Base-by-base conservation (phyloP, 2,797 vertebrate genomes). In the Dermochelys coriacea region DNA sequence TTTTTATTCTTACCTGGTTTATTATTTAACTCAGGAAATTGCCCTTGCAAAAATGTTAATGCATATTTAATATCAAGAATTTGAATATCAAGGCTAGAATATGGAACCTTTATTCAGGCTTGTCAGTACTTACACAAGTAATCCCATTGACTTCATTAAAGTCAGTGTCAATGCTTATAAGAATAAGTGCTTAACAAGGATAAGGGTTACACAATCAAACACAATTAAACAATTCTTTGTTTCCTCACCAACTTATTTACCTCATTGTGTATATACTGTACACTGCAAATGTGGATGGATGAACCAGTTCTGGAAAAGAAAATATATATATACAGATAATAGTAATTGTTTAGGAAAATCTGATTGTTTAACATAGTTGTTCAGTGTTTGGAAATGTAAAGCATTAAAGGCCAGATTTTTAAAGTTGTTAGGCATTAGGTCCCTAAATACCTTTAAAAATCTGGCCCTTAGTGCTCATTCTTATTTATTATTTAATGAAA, bases 51-150 rank as follows among this genome's bases (percentile, higher is more conserved):
- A 71, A 71, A 71, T 71, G 19, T 23, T 47, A 85, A 80, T 91
- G 75, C 34, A 84, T 89, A 88, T 64, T 41, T 47, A 86, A 34
- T 49, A 8, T 0, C 54, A n/a, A 12, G 49, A 51, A 50, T 84
- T 88, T 75, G 68, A 86, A 37, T 49, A 8, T 0, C 54, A n/a
- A 12, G 51, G n/a, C 31, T 78, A 19, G 83, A 80, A 75, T 5
- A 12, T 1, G 8, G 3, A 25, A 0, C 19, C 3, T 0, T 49
- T 84, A 41, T 52, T 77, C 52, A 4, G 19, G n/a, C 64, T 37
- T 71, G n/a, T 51, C 49, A 86, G 25, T 23, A 4, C 5, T 71
- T 25, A 3, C 27, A 8, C n/a, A 78, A 71, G 0, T 16, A 57
- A n/a, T 54, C 77, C 4, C 59, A 41, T 23, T 52, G 80, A 49